Evolutionary conservation across 2,113 vertebrate genomes (phyloP).

Genomic region (Trichomycterus rosablanca): DNA sequence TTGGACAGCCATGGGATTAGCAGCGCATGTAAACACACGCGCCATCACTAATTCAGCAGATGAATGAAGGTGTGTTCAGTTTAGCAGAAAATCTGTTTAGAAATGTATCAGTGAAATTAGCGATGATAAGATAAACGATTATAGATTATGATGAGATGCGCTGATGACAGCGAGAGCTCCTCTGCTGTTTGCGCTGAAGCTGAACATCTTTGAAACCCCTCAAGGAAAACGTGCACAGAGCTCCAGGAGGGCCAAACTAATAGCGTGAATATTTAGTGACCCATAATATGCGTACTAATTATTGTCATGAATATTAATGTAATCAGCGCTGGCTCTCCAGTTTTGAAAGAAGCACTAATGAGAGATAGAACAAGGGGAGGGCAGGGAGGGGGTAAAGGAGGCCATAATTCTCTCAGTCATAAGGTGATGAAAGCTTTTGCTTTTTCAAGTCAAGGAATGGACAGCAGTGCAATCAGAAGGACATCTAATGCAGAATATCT

Average conservation of each 20-base stretch:
- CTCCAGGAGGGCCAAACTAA: slow-evolving; percentile 92
- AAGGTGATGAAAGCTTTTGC: slow-evolving; percentile 47
- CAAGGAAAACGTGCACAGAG: slow-evolving; percentile 57
- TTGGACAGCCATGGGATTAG: too few relatives aligned
- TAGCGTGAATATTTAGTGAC: slow-evolving; percentile 99
- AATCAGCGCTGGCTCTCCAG: slow-evolving; percentile 81
- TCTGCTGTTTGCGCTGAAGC: background rate
- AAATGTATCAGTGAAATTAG: background rate
- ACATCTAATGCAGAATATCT: slow-evolving; percentile 53
- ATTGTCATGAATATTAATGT: slow-evolving; percentile 99
- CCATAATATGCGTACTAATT: slow-evolving; percentile 93
- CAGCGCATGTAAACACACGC: too few relatives aligned
- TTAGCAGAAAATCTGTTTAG: background rate
- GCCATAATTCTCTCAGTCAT: slow-evolving; percentile 46
- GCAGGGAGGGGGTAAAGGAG: slow-evolving; percentile 24
- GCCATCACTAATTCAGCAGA: too few relatives aligned
- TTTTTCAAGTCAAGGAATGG: slow-evolving; percentile 49
- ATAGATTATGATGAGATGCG: background rate
- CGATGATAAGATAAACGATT: background rate
- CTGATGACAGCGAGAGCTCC: too few relatives aligned
- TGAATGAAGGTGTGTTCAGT: background rate
- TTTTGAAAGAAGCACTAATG: slow-evolving; percentile 91
- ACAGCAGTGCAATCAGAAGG: slow-evolving; percentile 52
- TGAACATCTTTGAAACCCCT: slow-evolving; percentile 32
- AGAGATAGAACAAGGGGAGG: slow-evolving; percentile 66